A percentile compares a stretch with the other conserved stretches of the same genome.
phyloP scores from a whole-genome alignment of 2,888 invertebrate genomes.

The Habroteleia sp. region DNA sequence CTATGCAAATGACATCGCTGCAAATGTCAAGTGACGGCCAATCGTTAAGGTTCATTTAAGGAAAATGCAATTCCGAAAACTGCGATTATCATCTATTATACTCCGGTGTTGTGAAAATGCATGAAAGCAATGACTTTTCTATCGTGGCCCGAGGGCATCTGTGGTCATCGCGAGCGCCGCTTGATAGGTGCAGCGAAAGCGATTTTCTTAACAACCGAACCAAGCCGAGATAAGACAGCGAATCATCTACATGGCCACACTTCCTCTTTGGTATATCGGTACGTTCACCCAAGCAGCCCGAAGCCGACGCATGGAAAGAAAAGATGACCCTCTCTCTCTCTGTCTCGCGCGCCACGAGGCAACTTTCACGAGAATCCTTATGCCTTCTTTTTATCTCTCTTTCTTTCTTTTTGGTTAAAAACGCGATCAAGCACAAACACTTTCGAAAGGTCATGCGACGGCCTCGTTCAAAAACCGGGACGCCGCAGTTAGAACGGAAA shows the following conservation, averaged over 20 bases:
- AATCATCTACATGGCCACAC: conserved; percentile 56
- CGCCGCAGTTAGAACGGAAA: conserved; percentile 42
- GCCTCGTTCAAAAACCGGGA: conserved; percentile 73
- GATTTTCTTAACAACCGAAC: conserved; percentile 65
- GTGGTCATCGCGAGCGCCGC: conserved; percentile 65
- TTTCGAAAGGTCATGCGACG: conserved; percentile 73
- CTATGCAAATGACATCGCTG: conserved; percentile 6
- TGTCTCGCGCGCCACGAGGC: conserved; percentile 67
- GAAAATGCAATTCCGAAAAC: conserved; percentile 44
- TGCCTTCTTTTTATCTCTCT: conserved; percentile 34
- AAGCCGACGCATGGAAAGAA: conserved; percentile 65
- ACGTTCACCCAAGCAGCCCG: conserved; percentile 58
- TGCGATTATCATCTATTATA: conserved; percentile 51
- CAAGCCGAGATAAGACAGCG: conserved; percentile 56
- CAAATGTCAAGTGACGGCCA: conserved; percentile 41
- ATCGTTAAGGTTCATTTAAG: conserved; percentile 43
- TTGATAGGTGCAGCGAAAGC: conserved; percentile 68
- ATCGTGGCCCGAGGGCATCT: conserved; percentile 64
- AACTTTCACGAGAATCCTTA: conserved; percentile 73
- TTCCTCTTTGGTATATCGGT: conserved; percentile 59
- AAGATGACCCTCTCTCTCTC: conserved; percentile 55
- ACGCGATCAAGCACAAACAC: conserved; percentile 64
- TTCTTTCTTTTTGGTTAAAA: conserved; percentile 51
- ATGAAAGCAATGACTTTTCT: conserved; percentile 60
- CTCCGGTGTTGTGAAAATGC: conserved; percentile 51